Conservation (phyloP, 1,140 invertebrate genomes). For the Trinorchestia longiramus region DNA sequence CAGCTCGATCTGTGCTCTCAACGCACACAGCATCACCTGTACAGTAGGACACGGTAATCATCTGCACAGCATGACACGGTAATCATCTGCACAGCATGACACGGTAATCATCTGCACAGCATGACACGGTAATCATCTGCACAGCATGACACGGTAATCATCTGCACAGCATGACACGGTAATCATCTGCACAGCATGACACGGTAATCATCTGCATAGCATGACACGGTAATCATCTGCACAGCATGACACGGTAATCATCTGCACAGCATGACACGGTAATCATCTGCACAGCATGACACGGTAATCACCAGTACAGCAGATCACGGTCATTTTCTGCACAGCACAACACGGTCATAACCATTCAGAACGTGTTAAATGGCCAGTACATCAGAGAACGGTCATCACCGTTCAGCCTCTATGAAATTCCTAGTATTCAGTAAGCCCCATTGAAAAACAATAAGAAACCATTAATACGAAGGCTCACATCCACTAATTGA, state of each 20-base stretch:
- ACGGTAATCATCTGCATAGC: neutral
- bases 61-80: constrained; percentile 70
- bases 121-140: constrained; percentile 78
- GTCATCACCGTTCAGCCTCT: too few species aligned
- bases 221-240: too few species aligned
- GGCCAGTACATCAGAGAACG: too few species aligned
- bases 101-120: neutral
- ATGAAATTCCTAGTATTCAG: too few species aligned
- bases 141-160: neutral
- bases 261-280: too few species aligned
- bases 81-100: constrained; percentile 78
- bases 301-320: neutral
- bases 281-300: constrained; percentile 79
- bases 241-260: neutral
- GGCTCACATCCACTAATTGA: too few species aligned
- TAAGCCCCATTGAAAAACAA: too few species aligned
- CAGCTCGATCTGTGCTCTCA: constrained; percentile 92
- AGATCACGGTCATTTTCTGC: constrained; percentile 93
- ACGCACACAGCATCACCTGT: constrained; percentile 91
- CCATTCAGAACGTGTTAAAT: too few species aligned
- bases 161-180: too few species aligned
- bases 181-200: constrained; percentile 79
- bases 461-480: too few species aligned
- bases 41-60: neutral
- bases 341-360: neutral